Percentiles rank a stretch among this genome's conserved stretches.
Conservation (phyloP, 2,797 vertebrate species). For the Myotis planiceps region DNA sequence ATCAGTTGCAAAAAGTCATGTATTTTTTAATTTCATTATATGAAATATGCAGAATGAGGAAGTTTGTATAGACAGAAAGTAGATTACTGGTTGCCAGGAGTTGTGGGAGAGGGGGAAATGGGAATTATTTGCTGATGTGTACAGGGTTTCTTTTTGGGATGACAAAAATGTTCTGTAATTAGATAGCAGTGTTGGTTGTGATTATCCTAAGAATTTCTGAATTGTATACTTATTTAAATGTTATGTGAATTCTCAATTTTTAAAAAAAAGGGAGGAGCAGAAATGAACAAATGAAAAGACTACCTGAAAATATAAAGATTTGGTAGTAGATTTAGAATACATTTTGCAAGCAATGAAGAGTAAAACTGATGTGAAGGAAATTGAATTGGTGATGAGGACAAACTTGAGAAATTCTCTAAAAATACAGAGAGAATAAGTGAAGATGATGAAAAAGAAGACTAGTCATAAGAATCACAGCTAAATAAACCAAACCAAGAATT, state of each 20-base stretch:
- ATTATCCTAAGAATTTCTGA: background rate
- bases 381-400: background rate
- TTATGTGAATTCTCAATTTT: background rate
- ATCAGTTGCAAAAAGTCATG: background rate
- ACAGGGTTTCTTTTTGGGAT: background rate
- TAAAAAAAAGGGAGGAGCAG: background rate
- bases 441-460: background rate
- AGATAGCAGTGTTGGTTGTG: background rate
- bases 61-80: background rate
- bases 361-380: background rate
- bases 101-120: background rate
- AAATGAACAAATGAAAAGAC: background rate
- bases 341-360: background rate
- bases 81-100: background rate
- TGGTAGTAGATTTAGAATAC: background rate
- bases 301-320: background rate
- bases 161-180: background rate
- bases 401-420: background rate
- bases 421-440: background rate
- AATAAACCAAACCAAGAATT: background rate
- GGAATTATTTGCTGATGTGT: background rate
- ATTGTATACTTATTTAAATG: background rate
- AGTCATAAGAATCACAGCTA: background rate
- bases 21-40: background rate
- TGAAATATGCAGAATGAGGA: background rate